A percentile compares a stretch with the other conserved stretches of the same genome.
These are phyloP conservation scores for Teleogryllus occipitalis DNA, from an alignment of 1,140 invertebrate genomes.

Conservation along the genomic window DNA sequence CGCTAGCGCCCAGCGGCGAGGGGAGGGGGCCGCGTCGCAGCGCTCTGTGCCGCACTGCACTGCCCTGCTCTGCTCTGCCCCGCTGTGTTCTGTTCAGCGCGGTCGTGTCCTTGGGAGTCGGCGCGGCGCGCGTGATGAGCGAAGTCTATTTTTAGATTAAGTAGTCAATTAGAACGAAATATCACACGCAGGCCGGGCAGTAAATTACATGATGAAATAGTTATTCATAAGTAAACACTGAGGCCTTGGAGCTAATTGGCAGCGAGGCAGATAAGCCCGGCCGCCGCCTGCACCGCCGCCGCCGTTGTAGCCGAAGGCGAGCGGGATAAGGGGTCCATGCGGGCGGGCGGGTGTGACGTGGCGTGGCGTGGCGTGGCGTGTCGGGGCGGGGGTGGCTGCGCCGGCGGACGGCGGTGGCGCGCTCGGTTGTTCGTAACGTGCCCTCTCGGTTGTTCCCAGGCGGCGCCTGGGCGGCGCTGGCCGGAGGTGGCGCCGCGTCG, in stretches of 20 bases:
- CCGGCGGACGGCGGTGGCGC: background rate
- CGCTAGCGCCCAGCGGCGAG: too few species aligned
- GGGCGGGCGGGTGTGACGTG: too few species aligned
- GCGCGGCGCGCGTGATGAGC: background rate
- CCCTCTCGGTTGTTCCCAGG: background rate
- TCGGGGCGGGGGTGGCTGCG: background rate
- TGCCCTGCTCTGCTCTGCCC: too few species aligned
- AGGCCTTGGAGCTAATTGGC: too few species aligned
- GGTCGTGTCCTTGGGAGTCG: background rate
- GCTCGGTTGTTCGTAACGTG: background rate
- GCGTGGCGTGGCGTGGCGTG: background rate
- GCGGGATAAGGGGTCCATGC: too few species aligned
- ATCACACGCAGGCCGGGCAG: background rate
- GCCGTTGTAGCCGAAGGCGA: too few species aligned
- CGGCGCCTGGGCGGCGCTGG: background rate
- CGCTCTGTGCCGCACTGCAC: too few species aligned
- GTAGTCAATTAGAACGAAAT: background rate
- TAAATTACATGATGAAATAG: background rate
- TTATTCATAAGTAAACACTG: background rate
- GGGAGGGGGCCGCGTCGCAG: too few species aligned
- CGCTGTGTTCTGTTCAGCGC: too few species aligned
- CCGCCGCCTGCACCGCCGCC: too few species aligned
- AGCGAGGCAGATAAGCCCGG: too few species aligned
- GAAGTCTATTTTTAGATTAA: conserved; percentile 1
- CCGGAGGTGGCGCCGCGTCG: background rate